These are phyloP conservation scores for Zeus faber DNA, from an alignment of 2,113 vertebrate genomes.

Conservation along the genomic window DNA sequence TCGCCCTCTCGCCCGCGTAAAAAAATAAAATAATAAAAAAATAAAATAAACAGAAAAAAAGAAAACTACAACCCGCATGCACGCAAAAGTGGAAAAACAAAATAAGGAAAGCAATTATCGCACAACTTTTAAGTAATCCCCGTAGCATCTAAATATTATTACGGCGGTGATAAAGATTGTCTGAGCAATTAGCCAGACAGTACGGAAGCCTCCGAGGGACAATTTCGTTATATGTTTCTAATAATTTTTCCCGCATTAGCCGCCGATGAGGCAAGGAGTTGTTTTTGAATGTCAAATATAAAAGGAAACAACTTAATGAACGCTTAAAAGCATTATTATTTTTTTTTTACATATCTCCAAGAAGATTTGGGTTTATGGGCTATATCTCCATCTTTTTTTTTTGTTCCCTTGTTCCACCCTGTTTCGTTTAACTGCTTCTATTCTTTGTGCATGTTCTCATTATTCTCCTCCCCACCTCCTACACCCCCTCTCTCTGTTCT, in stretches of 20 bases:
- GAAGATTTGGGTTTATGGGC: constrained; percentile 11
- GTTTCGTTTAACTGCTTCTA: constrained; percentile 19
- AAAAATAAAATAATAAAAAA: constrained; percentile 36
- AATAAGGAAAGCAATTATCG: constrained; percentile 75
- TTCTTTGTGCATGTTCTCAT: constrained; percentile 10
- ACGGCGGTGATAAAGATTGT: constrained; percentile 69
- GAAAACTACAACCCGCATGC: no score
- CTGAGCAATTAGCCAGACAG: constrained; percentile 65
- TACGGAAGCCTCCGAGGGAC: constrained; percentile 66
- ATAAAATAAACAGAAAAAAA: constrained; percentile 16
- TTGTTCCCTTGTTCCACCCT: constrained; percentile 29
- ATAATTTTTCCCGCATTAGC: constrained; percentile 67
- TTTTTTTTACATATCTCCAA: neutral
- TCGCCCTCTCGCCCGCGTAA: constrained; percentile 64
- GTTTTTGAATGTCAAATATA: constrained; percentile 62
- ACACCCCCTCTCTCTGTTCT: constrained; percentile 9
- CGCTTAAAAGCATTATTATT: constrained; percentile 23
- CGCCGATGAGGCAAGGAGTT: constrained; percentile 67
- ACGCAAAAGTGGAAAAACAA: no score
- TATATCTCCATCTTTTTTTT: constrained; percentile 44
- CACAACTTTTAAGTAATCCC: constrained; percentile 76
- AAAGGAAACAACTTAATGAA: constrained; percentile 44
- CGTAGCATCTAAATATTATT: constrained; percentile 76
- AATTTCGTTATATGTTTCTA: constrained; percentile 66
- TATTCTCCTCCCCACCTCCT: constrained; percentile 27